Evolutionary conservation across 2,888 invertebrate genomes (phyloP), one percentile per base, ranked within the genome.

Genomic region (Pegoplata infirma): DNA sequence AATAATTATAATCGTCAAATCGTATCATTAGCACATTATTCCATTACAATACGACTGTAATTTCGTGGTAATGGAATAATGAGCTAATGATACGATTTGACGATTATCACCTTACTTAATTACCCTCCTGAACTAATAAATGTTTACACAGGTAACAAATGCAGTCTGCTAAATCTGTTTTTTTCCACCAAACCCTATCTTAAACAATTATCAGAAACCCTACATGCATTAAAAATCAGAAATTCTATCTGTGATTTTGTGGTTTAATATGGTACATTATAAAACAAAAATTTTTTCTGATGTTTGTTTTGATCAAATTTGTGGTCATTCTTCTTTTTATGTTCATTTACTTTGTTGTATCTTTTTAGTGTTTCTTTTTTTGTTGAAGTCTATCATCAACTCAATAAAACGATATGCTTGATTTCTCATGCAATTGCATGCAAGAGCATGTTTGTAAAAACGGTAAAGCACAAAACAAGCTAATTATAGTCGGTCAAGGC

Each of bases 211-310:
- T 53, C 19, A 40, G 59, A 76, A 71, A 55, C 49, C 71, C 61
- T 76, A 40, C 44, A 51, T 10, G 25, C n/a, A 46, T 12, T 32
- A 69, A 8, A 17, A 46, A 36, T 21, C 36, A 40, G 76, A 66
- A 76, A 76, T 71, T 71, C 66, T 66, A 76, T 71, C 71, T 55
- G 19, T 40, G 14, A 67, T 53, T 71, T 71, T 76, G 76, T 66
- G 76, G 76, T 71, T 75, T 67, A 28, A 51, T 44, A 66, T 46
- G 28, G 53, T 19, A 59, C 44, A 74, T 59, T 51, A 25, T 23
- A 16, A 58, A 25, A 21, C 5, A 55, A 8, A 17, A 6, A 12
- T 32, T 25, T 55, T 53, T 36, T 71, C 47, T 61, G 51, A 73
- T 51, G 25, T 66, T 46, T 53, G 44, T 59, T 74, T 74, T 67